These are phyloP conservation scores for Melipona quadrifasciata DNA, from an alignment of 1,140 invertebrate genomes.

Conservation along the genomic window DNA sequence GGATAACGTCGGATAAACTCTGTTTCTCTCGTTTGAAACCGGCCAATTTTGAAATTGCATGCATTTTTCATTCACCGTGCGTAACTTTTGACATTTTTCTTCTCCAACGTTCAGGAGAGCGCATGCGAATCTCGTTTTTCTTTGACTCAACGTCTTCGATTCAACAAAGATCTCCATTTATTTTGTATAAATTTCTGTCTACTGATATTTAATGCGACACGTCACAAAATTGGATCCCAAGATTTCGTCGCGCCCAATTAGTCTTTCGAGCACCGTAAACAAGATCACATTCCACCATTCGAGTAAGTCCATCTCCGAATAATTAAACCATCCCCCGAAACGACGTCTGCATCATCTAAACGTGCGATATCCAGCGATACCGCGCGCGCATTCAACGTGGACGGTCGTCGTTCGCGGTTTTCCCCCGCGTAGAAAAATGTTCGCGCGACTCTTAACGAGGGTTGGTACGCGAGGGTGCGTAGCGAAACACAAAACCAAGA, in stretches of 20 bases:
- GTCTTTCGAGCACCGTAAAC: too few relatives aligned
- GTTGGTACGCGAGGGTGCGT: conserved; percentile 11
- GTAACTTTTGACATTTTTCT: too few relatives aligned
- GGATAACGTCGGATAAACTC: neutral
- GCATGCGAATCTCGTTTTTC: too few relatives aligned
- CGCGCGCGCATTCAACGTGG: neutral
- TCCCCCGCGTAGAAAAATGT: conserved; percentile 17
- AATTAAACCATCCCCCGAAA: neutral
- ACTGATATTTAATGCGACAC: neutral
- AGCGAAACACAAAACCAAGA: conserved; percentile 3
- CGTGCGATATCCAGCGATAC: neutral
- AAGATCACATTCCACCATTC: accelerated
- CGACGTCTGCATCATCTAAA: neutral
- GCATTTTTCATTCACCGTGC: too few relatives aligned
- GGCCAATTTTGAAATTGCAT: neutral
- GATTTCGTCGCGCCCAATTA: neutral
- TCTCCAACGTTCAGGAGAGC: too few relatives aligned
- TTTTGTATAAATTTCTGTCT: too few relatives aligned
- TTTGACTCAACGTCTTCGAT: too few relatives aligned
- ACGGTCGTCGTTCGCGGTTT: neutral
- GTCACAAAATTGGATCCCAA: neutral
- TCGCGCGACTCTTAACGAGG: neutral
- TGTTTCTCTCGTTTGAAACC: neutral
- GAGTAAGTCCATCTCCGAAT: too few relatives aligned
- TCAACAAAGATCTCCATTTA: too few relatives aligned